These are phyloP conservation scores for Calvadosia cruxmelitensis DNA, from an alignment of 30 jellyfish, hydroid and myxozoan genomes.

Conservation along the genomic window DNA sequence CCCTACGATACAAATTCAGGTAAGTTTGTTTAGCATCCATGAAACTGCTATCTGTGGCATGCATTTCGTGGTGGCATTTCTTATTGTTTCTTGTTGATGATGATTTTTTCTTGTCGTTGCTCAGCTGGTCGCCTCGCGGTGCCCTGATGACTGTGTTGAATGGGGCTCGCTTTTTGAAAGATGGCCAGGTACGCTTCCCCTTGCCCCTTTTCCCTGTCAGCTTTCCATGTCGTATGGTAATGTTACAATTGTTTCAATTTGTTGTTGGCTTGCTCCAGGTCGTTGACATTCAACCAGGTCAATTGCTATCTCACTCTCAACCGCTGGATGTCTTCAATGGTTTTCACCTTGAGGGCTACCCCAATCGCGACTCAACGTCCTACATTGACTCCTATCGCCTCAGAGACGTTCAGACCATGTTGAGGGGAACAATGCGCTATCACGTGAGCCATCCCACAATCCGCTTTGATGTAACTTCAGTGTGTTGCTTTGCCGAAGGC, in stretches of 20 bases:
- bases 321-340: conserved; percentile 90
- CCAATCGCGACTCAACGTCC: conserved; percentile 85
- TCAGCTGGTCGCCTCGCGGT: conserved; percentile 97
- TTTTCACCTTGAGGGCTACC: conserved; percentile 92
- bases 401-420: conserved; percentile 74
- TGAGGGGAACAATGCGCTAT: conserved; percentile 94
- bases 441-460: conserved; percentile 34
- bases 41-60: background rate
- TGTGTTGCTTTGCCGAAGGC: background rate
- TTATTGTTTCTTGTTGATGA: too few species aligned
- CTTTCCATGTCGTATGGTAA: too few species aligned
- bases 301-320: conserved; percentile 35
- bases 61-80: background rate
- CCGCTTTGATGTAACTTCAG: background rate
- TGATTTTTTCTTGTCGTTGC: conserved; percentile 1
- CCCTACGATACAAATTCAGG: conserved; percentile 94
- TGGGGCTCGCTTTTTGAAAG: conserved; percentile 64
- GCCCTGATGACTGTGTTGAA: conserved; percentile 72
- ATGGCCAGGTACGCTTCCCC: conserved; percentile 60
- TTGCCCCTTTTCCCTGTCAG: too few species aligned
- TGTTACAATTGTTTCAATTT: too few species aligned
- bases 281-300: conserved; percentile 77
- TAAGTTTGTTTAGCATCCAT: conserved; percentile 4
- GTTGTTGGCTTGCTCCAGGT: conserved; percentile 16
- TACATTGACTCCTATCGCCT: conserved; percentile 57